phyloP scores from a whole-genome alignment of 2,888 invertebrate species.

The Cryptocephalus primarius region DNA sequence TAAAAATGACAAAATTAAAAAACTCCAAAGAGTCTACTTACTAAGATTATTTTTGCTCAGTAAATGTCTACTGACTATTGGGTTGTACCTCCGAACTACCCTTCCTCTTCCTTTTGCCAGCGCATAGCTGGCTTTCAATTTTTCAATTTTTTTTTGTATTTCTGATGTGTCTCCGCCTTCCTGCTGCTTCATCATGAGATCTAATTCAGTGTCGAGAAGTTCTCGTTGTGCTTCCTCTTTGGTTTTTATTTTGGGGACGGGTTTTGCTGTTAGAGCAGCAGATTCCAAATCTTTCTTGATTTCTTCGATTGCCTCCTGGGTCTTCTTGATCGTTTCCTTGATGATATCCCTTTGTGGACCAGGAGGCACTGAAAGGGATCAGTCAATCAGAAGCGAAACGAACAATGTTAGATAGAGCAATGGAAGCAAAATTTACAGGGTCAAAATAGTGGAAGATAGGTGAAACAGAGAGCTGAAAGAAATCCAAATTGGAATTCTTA shows the following conservation, averaged over 20 bases:
- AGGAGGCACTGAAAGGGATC: slow-evolving; percentile 40
- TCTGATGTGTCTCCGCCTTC: slow-evolving; percentile 80
- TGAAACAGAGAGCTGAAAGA: no score
- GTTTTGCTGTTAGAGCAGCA: slow-evolving; percentile 34
- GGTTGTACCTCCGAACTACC: slow-evolving; percentile 32
- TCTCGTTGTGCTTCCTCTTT: slow-evolving; percentile 47
- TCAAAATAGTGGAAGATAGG: no score
- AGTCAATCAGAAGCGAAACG: no score
- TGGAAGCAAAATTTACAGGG: no score
- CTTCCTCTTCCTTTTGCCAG: slow-evolving; percentile 26
- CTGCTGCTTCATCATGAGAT: slow-evolving; percentile 80
- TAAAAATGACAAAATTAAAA: not conserved
- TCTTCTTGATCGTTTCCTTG: slow-evolving; percentile 68
- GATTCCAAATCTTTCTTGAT: slow-evolving; percentile 52
- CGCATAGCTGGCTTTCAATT: slow-evolving; percentile 48
- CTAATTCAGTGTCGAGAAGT: slow-evolving; percentile 81
- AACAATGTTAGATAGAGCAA: no score
- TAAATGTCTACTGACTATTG: slow-evolving; percentile 28
- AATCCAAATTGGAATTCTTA: no score
- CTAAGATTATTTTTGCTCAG: slow-evolving; percentile 33
- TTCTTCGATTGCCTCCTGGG: slow-evolving; percentile 75
- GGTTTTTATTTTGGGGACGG: slow-evolving; percentile 19
- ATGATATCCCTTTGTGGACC: slow-evolving; percentile 67
- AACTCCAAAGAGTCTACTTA: slow-evolving; percentile 13
- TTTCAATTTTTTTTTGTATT: slow-evolving; percentile 64